A percentile compares a stretch with the other conserved stretches of the same genome.
phyloP scores from a whole-genome alignment of 2,888 invertebrate genomes.

The Emmelina monodactyla region DNA sequence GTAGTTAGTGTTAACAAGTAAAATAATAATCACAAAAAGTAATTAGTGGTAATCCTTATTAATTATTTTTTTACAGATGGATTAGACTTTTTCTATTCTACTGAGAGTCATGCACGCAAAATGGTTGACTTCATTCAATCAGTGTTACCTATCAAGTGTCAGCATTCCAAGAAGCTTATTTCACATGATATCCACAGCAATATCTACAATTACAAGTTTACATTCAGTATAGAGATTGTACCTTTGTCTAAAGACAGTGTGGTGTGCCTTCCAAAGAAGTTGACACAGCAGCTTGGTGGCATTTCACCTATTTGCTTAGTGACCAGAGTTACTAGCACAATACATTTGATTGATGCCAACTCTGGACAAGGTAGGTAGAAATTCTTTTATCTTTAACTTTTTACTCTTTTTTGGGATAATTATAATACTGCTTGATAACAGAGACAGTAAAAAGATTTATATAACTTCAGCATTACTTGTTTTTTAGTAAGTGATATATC shows the following conservation, averaged over 20 bases:
- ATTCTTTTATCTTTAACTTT: background rate
- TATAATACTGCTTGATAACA: background rate
- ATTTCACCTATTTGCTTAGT: conserved; percentile 90
- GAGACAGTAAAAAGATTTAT: background rate
- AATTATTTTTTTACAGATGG: conserved; percentile 72
- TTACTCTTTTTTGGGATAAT: background rate
- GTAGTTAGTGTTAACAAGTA: conserved; percentile 8
- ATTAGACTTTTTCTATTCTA: conserved; percentile 92
- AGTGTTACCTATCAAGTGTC: conserved; percentile 87
- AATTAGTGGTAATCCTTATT: background rate
- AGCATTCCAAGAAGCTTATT: conserved; percentile 92
- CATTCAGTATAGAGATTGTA: conserved; percentile 93
- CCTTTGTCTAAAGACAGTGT: conserved; percentile 95
- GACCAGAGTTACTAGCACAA: conserved; percentile 84
- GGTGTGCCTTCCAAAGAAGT: conserved; percentile 86
- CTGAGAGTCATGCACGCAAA: conserved; percentile 90
- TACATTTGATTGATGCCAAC: conserved; percentile 93
- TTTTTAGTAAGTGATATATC: conserved; percentile 83
- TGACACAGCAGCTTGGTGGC: conserved; percentile 86
- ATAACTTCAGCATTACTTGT: background rate
- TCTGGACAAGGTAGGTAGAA: conserved; percentile 76
- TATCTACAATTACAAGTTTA: conserved; percentile 94
- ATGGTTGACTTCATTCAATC: conserved; percentile 92
- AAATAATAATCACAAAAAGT: background rate
- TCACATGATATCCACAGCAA: conserved; percentile 98